phyloP scores from a whole-genome alignment of 2,797 vertebrate species.

The Hybognathus amarus region DNA sequence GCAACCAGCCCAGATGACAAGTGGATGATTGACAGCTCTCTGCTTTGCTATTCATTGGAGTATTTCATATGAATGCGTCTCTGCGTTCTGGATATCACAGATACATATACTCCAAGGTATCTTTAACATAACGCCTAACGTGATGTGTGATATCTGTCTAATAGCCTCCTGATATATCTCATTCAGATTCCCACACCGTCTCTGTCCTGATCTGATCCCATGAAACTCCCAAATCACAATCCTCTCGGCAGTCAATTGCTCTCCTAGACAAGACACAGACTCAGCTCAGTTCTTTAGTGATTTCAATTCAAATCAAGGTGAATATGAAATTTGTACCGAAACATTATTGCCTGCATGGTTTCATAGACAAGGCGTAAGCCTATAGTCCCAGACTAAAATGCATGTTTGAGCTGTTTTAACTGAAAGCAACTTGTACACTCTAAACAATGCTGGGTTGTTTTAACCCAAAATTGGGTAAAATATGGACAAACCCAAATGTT shows the following conservation, averaged over 20 bases:
- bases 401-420: neutral
- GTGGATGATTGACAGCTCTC: neutral
- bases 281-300: neutral
- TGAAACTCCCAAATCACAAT: slow-evolving; percentile 4
- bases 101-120: neutral
- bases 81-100: neutral
- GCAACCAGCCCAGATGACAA: neutral
- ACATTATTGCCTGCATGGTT: neutral
- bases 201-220: slow-evolving; percentile 24
- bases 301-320: neutral
- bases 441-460: too few species aligned
- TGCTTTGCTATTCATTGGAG: neutral
- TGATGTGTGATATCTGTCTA: slow-evolving; percentile 7
- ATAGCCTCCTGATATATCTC: neutral
- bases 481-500: too few species aligned
- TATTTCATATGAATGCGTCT: neutral
- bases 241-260: neutral
- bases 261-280: neutral
- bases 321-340: neutral
- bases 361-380: neutral
- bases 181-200: neutral
- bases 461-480: too few species aligned
- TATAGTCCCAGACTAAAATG: neutral
- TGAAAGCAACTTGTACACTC: neutral
- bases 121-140: neutral